These are phyloP conservation scores for Microtus montanus DNA, from an alignment of 2,113 vertebrate genomes.

Conservation along the genomic window DNA sequence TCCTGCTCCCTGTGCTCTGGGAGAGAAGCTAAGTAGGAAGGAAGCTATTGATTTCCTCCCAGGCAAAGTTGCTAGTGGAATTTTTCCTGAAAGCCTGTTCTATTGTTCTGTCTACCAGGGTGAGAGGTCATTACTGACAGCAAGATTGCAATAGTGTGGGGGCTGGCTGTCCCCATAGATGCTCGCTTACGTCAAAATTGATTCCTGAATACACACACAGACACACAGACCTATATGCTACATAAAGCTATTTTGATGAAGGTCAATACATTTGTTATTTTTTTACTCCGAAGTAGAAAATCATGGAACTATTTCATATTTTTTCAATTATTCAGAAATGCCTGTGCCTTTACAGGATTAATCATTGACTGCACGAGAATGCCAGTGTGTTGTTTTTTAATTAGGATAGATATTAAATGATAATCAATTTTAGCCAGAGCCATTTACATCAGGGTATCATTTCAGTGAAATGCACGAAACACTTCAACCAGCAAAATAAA, in stretches of 20 bases:
- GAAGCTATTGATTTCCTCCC: slow-evolving; percentile 55
- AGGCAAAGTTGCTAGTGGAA: not conserved
- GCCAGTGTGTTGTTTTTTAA: slow-evolving; percentile 12
- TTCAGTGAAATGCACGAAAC: slow-evolving; percentile 56
- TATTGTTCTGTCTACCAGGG: slow-evolving; percentile 18
- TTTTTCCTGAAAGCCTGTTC: slow-evolving; percentile 47
- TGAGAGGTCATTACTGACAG: slow-evolving; percentile 5
- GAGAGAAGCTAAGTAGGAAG: slow-evolving; percentile 37
- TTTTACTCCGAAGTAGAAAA: not conserved
- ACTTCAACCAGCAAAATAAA: slow-evolving; percentile 53
- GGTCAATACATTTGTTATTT: slow-evolving; percentile 32
- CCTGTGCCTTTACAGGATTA: slow-evolving; percentile 23
- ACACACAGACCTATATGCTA: not conserved
- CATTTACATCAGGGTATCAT: slow-evolving; percentile 21
- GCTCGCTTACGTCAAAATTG: not conserved
- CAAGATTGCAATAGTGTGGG: not conserved
- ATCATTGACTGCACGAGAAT: slow-evolving; percentile 34
- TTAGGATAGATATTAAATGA: slow-evolving; percentile 45
- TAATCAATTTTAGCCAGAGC: slow-evolving; percentile 60
- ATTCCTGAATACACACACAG: not conserved
- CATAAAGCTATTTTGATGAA: slow-evolving; percentile 41
- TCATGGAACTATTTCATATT: not conserved
- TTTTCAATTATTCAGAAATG: slow-evolving; percentile 35
- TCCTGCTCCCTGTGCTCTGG: slow-evolving; percentile 32
- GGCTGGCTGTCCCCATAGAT: not conserved